Base-by-base conservation (phyloP, 2,888 invertebrate species). In the Agonopterix arenella region DNA sequence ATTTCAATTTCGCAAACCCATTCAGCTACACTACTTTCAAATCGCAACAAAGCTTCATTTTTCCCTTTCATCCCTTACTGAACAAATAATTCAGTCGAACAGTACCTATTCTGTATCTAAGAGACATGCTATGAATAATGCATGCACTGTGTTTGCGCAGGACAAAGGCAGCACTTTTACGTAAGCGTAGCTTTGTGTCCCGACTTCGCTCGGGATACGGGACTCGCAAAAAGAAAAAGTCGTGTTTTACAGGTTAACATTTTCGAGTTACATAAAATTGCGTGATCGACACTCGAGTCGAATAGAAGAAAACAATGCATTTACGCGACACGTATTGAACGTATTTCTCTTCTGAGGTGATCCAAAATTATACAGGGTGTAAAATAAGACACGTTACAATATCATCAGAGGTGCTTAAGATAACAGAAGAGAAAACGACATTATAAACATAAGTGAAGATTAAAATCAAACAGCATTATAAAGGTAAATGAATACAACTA, bases 61-160 rank as follows among this genome's bases (percentile, higher is more conserved):
- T 37, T n/a, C 44, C 8, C 10, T 28, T 42, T 48, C 38, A 45
- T 42, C 45, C 48, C 44, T 36, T 36, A 38, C 40, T 42, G 43
- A 51, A 50, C 62, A 52, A 59, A 52, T 47, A 51, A 49, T 53
- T 44, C 54, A 49, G 51, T 49, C 51, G 52, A 59, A 61, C 58
- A 68, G 65, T 64, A 66, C 49, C 52, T 53, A 62, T 66, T 66
- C 66, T 65, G 59, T 60, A 54, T 48, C 58, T 54, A 70, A 74
- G 72, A 71, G 71, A 73, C 67, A 67, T 61, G 61, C 54, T 60
- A 80, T 83, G 82, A 82, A 84, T 82, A 84, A 84, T 73, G 73
- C 73, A 84, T 80, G 68, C 66, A 54, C 16, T 40, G 28, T 74
- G 73, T 77, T 82, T 79, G 76, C 58, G 62, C 60, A 62, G 75